Conservation (phyloP, 2,888 invertebrate species). For the Drosophila subsilvestris region DNA sequence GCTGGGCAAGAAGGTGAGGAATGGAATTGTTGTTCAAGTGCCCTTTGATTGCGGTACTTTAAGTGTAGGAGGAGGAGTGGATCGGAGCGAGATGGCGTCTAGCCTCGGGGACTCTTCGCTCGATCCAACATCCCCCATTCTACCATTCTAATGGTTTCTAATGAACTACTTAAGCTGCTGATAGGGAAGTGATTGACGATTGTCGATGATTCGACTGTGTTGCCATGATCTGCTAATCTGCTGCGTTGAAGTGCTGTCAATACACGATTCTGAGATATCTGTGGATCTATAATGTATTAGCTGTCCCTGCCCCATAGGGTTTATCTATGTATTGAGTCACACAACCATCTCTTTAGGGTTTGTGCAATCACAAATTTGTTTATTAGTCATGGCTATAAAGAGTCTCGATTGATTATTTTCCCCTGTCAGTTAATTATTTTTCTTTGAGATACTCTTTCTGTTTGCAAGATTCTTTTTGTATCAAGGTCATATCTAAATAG, state of each 20-base stretch:
- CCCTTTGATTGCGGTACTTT: slow-evolving; percentile 44
- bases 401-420: too few species aligned
- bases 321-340: slow-evolving; percentile 4
- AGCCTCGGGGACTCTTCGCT: slow-evolving; percentile 25
- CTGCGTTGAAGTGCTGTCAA: slow-evolving; percentile 35
- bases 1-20: slow-evolving; percentile 55
- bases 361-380: too few species aligned
- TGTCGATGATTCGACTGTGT: slow-evolving; percentile 37
- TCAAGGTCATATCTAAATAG: not conserved
- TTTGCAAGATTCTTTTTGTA: not conserved
- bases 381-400: not conserved
- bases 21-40: slow-evolving; percentile 41
- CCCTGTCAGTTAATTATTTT: too few species aligned
- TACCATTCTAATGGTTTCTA: slow-evolving; percentile 64
- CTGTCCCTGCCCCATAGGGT: not conserved
- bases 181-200: slow-evolving; percentile 40
- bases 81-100: slow-evolving; percentile 9
- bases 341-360: not conserved
- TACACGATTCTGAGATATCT: slow-evolving; percentile 24
- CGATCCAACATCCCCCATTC: not conserved
- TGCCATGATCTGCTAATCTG: slow-evolving; percentile 42
- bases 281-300: not conserved
- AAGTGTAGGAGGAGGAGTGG: not conserved
- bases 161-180: slow-evolving; percentile 62
- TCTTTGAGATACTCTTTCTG: too few species aligned